Conservation (phyloP, 1,140 invertebrate species). For the Formica selysi region DNA sequence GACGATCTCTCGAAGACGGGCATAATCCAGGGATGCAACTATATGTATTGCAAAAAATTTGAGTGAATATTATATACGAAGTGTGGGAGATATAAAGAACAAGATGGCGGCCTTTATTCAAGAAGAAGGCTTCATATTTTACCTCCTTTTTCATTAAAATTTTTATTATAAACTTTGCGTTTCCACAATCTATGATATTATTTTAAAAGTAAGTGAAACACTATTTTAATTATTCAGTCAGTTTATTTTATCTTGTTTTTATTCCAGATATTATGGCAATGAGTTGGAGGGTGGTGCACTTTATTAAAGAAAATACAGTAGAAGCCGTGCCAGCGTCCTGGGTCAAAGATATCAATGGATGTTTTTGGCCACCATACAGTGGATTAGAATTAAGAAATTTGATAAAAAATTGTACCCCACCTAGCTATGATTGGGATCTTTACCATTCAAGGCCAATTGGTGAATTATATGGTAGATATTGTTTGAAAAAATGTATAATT, state of each 20-base stretch:
- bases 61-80: too few species aligned
- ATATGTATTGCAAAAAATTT: too few species aligned
- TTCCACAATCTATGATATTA: not conserved
- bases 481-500: too few species aligned
- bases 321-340: not conserved
- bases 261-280: not conserved
- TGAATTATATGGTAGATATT: not conserved
- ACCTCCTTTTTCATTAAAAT: not conserved
- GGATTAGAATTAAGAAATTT: conserved; percentile 4
- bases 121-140: conserved; percentile 2
- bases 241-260: not conserved
- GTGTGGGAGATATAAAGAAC: not conserved
- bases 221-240: not conserved
- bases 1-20: too few species aligned
- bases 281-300: conserved; percentile 5
- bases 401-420: conserved; percentile 1
- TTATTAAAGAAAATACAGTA: not conserved
- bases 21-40: too few species aligned
- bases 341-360: not conserved
- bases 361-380: conserved; percentile 3
- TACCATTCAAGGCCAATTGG: not conserved
- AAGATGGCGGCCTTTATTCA: not conserved
- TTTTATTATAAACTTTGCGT: not conserved
- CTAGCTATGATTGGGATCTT: not conserved
- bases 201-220: not conserved